Conservation (phyloP, 2,113 vertebrate species). For the Laticauda colubrina region DNA sequence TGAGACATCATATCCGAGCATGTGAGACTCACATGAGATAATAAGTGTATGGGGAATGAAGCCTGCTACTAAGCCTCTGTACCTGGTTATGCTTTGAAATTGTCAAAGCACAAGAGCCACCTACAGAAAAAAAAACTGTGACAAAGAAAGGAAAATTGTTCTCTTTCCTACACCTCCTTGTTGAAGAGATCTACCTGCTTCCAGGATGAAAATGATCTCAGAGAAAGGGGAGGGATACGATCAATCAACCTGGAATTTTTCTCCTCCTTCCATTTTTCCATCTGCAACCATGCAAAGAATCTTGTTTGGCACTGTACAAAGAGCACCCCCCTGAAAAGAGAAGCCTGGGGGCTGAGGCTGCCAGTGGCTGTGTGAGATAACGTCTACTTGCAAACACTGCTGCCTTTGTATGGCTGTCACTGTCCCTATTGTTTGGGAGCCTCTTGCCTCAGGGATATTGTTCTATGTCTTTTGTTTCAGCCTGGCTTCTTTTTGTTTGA, state of each 20-base stretch:
- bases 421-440: slow-evolving; percentile 92
- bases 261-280: slow-evolving; percentile 67
- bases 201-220: slow-evolving; percentile 5
- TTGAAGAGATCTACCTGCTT: slow-evolving; percentile 2
- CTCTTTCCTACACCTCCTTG: neutral
- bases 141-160: neutral
- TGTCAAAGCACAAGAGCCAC: neutral
- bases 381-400: slow-evolving; percentile 98
- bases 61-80: neutral
- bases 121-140: accelerated
- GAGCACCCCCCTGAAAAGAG: slow-evolving; percentile 97
- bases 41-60: neutral
- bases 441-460: slow-evolving; percentile 97
- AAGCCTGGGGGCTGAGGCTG: slow-evolving; percentile 89
- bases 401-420: slow-evolving; percentile 98
- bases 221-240: slow-evolving; percentile 42
- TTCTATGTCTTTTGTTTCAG: slow-evolving; percentile 96
- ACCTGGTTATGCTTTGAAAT: neutral
- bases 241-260: slow-evolving; percentile 37
- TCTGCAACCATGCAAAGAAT: slow-evolving; percentile 84
- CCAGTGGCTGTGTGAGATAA: slow-evolving; percentile 99
- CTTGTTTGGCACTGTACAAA: slow-evolving; percentile 88
- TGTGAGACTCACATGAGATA: neutral
- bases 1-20: neutral
- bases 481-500: slow-evolving; percentile 92